phyloP scores from a whole-genome alignment of 2,113 vertebrate genomes.

The Silurus asotus region DNA sequence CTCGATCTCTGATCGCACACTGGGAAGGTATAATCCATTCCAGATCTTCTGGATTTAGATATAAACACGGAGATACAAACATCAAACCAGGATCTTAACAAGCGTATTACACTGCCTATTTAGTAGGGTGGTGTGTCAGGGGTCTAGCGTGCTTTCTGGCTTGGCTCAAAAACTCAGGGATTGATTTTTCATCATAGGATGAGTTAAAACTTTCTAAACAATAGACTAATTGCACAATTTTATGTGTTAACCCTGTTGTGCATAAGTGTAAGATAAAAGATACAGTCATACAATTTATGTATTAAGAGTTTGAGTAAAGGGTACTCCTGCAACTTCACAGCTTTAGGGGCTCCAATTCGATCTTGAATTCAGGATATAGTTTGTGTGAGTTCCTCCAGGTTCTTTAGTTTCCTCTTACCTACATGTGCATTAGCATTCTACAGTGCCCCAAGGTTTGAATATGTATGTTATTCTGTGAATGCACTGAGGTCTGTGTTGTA shows the following conservation, averaged over 20 bases:
- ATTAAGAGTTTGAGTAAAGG: background rate
- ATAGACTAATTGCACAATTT: background rate
- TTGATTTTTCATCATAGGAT: background rate
- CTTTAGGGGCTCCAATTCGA: background rate
- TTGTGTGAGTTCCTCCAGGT: background rate
- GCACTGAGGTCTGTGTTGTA: too few species aligned
- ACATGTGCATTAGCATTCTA: background rate
- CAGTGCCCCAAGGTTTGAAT: background rate
- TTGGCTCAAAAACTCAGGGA: background rate
- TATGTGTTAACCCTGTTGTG: background rate
- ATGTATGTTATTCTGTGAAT: background rate
- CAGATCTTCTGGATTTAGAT: constrained; percentile 20
- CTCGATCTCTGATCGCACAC: constrained; percentile 20
- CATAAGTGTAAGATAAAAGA: background rate
- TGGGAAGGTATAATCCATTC: background rate
- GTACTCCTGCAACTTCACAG: background rate
- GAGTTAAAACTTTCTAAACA: background rate
- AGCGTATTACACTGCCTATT: background rate
- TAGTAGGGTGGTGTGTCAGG: background rate
- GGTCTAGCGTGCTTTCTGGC: background rate
- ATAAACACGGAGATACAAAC: background rate
- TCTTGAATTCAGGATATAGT: background rate
- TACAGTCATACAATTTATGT: background rate
- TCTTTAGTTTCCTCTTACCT: background rate
- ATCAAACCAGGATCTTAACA: constrained; percentile 19